These are phyloP conservation scores for Drosophila nigrodunni DNA, from an alignment of 1,140 invertebrate genomes.

Conservation along the genomic window DNA sequence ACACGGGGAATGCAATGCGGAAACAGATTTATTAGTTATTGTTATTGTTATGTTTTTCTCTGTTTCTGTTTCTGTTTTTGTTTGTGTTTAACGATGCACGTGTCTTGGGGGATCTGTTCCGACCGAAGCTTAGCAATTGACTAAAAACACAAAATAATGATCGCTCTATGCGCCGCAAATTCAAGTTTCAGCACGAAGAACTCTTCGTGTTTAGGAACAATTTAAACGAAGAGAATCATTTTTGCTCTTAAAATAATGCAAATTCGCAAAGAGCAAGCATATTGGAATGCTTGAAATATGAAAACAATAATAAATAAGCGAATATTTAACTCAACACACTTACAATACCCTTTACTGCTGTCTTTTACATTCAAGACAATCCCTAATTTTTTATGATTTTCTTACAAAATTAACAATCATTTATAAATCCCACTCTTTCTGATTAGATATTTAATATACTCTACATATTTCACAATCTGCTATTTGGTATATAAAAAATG, in stretches of 20 bases:
- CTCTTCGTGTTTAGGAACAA: conserved; percentile 10
- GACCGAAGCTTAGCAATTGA: conserved; percentile 29
- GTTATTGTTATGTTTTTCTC: neutral
- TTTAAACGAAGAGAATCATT: conserved; percentile 11
- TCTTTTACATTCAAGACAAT: neutral
- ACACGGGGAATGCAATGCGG: neutral
- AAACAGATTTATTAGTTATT: conserved; percentile 9
- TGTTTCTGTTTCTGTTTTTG: neutral
- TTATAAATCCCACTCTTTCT: too few relatives aligned
- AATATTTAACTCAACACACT: neutral
- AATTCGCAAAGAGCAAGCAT: neutral
- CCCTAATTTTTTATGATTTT: too few relatives aligned
- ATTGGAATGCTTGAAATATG: neutral
- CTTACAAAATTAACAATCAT: too few relatives aligned
- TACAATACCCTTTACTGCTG: neutral
- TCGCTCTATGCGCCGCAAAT: conserved; percentile 24
- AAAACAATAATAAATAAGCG: neutral
- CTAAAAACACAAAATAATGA: conserved; percentile 32
- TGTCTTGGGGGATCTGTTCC: conserved; percentile 12
- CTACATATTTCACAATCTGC: neutral
- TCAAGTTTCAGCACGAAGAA: conserved; percentile 33
- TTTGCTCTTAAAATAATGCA: conserved; percentile 15
- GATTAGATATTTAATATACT: too few relatives aligned
- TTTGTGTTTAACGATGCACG: conserved; percentile 1
- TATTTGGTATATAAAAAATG: too few relatives aligned